Evolutionary conservation across 2,888 invertebrate species (phyloP), one percentile per base, ranked within the genome.

Genomic region (Celastrina argiolus): DNA sequence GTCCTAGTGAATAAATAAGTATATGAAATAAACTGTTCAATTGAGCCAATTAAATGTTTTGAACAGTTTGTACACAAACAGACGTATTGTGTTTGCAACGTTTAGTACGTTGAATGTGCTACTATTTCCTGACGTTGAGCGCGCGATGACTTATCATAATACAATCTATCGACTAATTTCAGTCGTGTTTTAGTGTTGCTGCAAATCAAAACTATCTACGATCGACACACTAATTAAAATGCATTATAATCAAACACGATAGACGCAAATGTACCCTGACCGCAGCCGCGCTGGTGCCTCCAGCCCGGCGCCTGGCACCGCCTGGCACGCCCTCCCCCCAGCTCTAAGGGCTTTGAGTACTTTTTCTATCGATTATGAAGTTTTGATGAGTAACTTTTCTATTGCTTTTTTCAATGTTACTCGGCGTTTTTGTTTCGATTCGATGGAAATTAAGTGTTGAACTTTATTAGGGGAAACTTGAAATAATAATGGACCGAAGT

Each of bases 231-330:
- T 16, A 26, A 51, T 26, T 51, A 51, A 51, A 51, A 51, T 22
- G 51, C 22, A 51, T 51, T 51, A 22, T 78, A 77, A 82, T 72
- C 70, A 72, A 67, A 70, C 67, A 67, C 72, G 69, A 69, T 72
- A 67, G 71, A 70, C 70, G 70, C 69, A 74, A 77, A 78, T 76
- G 77, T 76, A 78, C 79, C 80, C 80, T 78, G 68, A 71, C 75
- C 74, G 68, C 73, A 71, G 71, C 64, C 65, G 66, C 61, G 31
- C 28, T 58, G 41, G 67, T 66, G 66, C 64, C 26, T 22, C 22
- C 39, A 31, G 41, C 66, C 66, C 71, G 80, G 81, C 78, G 77
- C 82, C 85, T 73, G 88, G 87, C 71, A 83, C 88, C 69, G 76
- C 71, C 69, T 67, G 69, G 75, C 74, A 73, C 87, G 41, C 81